phyloP scores from a whole-genome alignment of 2,888 invertebrate genomes.

The Parascotia fuliginaria region DNA sequence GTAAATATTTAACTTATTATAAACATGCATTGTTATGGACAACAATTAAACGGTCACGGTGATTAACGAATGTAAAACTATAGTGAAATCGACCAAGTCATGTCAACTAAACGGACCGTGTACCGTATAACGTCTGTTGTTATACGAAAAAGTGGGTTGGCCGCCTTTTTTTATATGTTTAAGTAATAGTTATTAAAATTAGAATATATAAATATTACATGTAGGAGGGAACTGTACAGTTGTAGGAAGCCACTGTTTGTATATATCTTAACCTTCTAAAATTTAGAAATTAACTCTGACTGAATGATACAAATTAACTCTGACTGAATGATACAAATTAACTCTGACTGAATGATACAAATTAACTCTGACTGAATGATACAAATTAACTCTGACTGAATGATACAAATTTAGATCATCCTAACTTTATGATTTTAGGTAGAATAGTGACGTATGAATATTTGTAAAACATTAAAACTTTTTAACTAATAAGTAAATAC shows the following conservation, averaged over 20 bases:
- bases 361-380: too few species aligned
- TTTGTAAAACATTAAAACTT: too few species aligned
- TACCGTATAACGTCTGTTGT: constrained; percentile 36
- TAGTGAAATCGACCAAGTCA: constrained; percentile 44
- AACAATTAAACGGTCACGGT: constrained; percentile 43
- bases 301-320: too few species aligned
- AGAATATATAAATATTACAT: not conserved
- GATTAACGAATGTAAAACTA: constrained; percentile 39
- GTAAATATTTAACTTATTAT: constrained; percentile 7
- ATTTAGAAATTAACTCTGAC: too few species aligned
- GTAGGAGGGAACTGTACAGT: not conserved
- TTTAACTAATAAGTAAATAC: too few species aligned
- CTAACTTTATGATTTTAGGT: too few species aligned
- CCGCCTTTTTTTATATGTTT: constrained; percentile 58
- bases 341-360: too few species aligned
- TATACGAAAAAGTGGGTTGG: constrained; percentile 45
- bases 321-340: too few species aligned
- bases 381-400: too few species aligned
- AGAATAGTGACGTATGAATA: too few species aligned
- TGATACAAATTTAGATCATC: too few species aligned
- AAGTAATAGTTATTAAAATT: not conserved
- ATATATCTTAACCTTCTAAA: too few species aligned
- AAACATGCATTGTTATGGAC: constrained; percentile 18
- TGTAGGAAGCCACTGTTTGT: not conserved
- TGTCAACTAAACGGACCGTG: constrained; percentile 43